Conservation (phyloP, 1,140 invertebrate species). For the Caenorhabditis briggsae region DNA sequence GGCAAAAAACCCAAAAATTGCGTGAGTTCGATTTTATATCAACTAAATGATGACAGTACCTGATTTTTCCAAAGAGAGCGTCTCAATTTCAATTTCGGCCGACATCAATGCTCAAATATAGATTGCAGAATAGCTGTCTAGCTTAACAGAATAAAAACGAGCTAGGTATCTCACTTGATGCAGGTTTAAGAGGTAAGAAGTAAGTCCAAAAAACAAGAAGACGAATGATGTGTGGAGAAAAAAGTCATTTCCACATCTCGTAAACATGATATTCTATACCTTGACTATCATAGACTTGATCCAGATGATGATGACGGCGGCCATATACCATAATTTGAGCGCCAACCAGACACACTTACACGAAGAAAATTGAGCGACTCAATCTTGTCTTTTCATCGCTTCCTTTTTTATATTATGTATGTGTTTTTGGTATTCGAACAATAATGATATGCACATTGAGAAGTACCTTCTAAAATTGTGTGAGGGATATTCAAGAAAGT, state of each 20-base stretch:
- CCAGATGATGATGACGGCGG: constrained; percentile 31
- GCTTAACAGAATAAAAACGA: neutral
- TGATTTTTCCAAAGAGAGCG: neutral
- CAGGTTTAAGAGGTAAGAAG: constrained; percentile 10
- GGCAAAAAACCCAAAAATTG: too few species aligned
- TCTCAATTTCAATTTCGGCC: constrained; percentile 22
- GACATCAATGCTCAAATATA: neutral
- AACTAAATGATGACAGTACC: too few species aligned
- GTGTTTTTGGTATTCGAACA: constrained; percentile 36
- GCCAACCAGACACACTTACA: neutral
- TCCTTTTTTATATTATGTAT: constrained; percentile 40
- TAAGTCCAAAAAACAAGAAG: constrained; percentile 50
- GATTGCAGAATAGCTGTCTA: neutral
- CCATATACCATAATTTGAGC: constrained; percentile 49
- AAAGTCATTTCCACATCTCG: constrained; percentile 55
- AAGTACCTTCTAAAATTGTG: neutral
- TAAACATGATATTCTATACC: constrained; percentile 39
- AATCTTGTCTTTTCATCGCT: constrained; percentile 33
- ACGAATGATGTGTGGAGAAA: constrained; percentile 10
- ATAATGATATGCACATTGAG: constrained; percentile 45
- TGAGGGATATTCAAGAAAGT: neutral
- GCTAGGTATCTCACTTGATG: neutral
- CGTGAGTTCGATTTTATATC: too few species aligned
- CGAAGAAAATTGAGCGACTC: neutral
- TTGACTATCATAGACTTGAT: constrained; percentile 48